Percentiles rank a stretch among this genome's conserved stretches.
These are phyloP conservation scores for Nipponacmea schrenckii DNA, from an alignment of 2,888 invertebrate species.

Conservation along the genomic window DNA sequence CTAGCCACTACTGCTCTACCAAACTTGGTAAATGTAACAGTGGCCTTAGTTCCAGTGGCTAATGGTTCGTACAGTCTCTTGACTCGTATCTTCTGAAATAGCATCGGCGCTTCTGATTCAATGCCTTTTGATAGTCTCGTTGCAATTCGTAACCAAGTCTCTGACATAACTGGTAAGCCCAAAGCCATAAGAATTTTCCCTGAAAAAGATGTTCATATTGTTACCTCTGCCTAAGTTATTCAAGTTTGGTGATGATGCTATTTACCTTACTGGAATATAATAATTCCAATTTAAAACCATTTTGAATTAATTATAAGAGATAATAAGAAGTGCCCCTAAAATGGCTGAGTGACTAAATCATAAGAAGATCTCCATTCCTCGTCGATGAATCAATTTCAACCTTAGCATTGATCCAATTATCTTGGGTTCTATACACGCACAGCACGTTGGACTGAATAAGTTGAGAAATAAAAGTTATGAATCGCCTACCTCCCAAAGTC, in stretches of 20 bases:
- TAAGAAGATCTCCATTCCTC: too few relatives aligned
- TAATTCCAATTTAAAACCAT: too few relatives aligned
- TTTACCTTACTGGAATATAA: too few relatives aligned
- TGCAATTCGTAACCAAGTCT: constrained; percentile 43
- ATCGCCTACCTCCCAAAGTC: constrained; percentile 41
- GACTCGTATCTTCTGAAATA: constrained; percentile 46
- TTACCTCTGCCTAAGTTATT: neutral
- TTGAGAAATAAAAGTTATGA: too few relatives aligned
- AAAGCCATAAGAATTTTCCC: constrained; percentile 39
- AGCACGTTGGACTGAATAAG: too few relatives aligned
- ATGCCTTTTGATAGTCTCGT: constrained; percentile 28
- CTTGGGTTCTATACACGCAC: too few relatives aligned
- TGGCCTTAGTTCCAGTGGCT: constrained; percentile 35
- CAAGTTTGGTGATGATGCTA: too few relatives aligned
- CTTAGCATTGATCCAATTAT: too few relatives aligned
- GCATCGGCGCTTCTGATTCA: constrained; percentile 35
- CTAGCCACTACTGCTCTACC: constrained; percentile 40
- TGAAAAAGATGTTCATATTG: constrained; percentile 21
- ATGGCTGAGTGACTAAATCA: too few relatives aligned
- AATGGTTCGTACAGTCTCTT: constrained; percentile 42
- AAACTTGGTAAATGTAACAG: constrained; percentile 37
- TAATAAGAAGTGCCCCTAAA: too few relatives aligned
- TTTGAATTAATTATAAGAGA: too few relatives aligned
- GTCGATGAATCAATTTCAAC: too few relatives aligned
- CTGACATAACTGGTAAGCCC: constrained; percentile 42